Conservation (phyloP, 2,113 vertebrate species). For the Micronycteris hirsuta region DNA sequence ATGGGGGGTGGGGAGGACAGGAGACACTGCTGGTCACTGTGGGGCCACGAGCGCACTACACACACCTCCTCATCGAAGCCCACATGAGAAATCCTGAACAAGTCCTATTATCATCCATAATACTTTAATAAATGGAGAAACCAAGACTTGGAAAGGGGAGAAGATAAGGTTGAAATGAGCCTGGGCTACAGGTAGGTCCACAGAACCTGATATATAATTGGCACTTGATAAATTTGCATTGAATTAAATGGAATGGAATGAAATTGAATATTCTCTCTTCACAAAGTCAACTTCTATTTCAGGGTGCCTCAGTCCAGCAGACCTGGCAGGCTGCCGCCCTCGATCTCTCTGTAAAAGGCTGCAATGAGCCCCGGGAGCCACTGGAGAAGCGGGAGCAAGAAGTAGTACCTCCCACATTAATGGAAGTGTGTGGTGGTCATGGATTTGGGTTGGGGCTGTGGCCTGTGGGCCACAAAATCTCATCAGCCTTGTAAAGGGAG, state of each 20-base stretch:
- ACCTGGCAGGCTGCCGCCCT: not conserved
- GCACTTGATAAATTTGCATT: not conserved
- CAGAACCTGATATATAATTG: not conserved
- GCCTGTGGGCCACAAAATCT: slow-evolving; percentile 30
- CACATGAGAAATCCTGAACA: not conserved
- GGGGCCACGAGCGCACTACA: no score
- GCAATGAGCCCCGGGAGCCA: not conserved
- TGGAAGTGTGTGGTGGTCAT: not conserved
- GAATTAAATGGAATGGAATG: not conserved
- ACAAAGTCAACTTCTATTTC: not conserved
- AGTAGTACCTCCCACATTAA: not conserved
- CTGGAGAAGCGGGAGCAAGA: not conserved
- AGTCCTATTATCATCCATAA: not conserved
- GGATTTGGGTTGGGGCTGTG: not conserved
- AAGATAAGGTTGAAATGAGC: not conserved
- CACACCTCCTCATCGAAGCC: not conserved
- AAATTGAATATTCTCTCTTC: not conserved
- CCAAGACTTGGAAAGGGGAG: not conserved
- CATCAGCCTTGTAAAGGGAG: slow-evolving; percentile 57
- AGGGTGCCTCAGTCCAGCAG: not conserved
- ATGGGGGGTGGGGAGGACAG: not conserved
- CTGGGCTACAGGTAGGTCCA: not conserved
- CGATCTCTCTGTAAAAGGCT: not conserved
- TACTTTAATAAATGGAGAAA: not conserved
- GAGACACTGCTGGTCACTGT: rapidly evolving